Evolutionary conservation across 1,140 invertebrate species (phyloP), one percentile per base, ranked within the genome.

Genomic region (Bombus ignitus): DNA sequence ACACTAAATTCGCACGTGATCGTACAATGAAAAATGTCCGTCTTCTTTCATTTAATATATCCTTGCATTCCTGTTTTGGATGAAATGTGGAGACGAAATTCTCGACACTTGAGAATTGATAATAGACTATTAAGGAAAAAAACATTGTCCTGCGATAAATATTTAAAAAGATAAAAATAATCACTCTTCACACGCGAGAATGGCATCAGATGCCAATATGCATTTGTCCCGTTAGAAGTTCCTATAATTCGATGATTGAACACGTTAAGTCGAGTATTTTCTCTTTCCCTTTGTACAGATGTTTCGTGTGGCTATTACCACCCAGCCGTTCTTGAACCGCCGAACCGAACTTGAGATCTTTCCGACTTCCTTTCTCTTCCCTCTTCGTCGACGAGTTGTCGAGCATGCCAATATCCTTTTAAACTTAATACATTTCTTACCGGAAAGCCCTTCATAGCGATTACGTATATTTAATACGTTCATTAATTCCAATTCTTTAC

Each of bases 1-100:
- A 88, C 86, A 90, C 81, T 44, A 78, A 88, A 78, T 81, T 66
- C 70, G 62, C 68, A 88, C 78, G 79, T 66, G 78, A 86, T 86
- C 57, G 57, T 90, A 90, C 89, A 90, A 88, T 90, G 70, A 71
- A 87, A 77, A 87, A 77, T 85, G 72, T 79, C 77, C 72, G 53
- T 79, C 75, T 87, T 80, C 83, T 59, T 10, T 65, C 53, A 57
- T 53, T 47, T 62, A 75, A 42, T 72, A 84, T 44, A 68, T 77
- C 35, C 42, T 59, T 44, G 70, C 37, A 87, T 25, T 39, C 39
- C 59, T 53, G 22, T 65, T 70, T 39, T 44, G 39, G 3, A 13
- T 79, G 32, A 28, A 57, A 35, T 37, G 22, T 53, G 22, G 32
- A 85, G 44, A 81, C 6, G 65, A 32, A 42, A 74, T 81, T 74